Base-by-base conservation (phyloP, 1,140 invertebrate genomes). In the Psix sp. region DNA sequence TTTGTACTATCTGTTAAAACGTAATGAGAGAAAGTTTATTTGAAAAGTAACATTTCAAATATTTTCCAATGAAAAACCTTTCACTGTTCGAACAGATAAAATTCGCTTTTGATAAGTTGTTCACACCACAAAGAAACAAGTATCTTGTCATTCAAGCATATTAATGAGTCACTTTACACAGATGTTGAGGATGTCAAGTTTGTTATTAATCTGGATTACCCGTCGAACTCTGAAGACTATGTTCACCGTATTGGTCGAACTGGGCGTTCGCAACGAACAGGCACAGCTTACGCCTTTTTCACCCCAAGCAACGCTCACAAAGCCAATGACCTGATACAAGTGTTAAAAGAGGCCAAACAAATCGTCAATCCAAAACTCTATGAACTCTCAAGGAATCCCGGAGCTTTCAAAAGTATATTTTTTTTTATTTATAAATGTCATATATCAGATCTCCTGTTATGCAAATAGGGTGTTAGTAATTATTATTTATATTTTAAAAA, bases 151-250 rank as follows among this genome's bases (percentile, higher is more conserved):
- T 79, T 62, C 43, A 17, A 40, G 45, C 39, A 70, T 72, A 73
- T 33, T 82, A 46, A 80, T 18, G 36, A 33, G n/a, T 24, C 13
- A 46, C 72, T 78, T 83, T 79, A 62, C 82, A 62, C 85, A 95
- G 94, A 96, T 90, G 94, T 96, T 80, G 93, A 94, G 77, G 95
- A 96, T 87, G 94, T 96, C 82, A 95, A 95, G 86, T 95, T 94
- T 91, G 95, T 97, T 62, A 94, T 97, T 85, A 97, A 97, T 89
- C 95, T 93, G 89, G 95, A 97, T 86, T 96, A 95, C 86, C 95
- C 95, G 13, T 94, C 92, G 80, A 93, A 93, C 80, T 94, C 93
- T 10, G 95, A 97, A 87, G 95, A 97, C 85, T 97, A 97, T 87
- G 93, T 97, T 49, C 95, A 97, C 80, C 91, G 95, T 65, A 97